Evolutionary conservation across 2,888 invertebrate species (phyloP).

Genomic region (Archaeoteleia sp.): DNA sequence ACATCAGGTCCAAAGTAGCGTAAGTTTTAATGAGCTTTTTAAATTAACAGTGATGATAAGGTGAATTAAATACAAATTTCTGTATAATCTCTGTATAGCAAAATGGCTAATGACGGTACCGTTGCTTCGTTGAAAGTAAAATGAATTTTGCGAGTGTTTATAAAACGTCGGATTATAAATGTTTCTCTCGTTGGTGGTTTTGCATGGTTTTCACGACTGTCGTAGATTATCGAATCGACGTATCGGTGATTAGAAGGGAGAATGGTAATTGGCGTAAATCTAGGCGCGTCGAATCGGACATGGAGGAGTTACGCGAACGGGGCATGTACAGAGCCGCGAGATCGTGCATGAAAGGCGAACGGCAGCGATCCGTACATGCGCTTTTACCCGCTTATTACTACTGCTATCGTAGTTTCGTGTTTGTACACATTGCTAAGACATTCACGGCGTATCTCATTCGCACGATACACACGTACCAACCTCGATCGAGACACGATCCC

Average conservation of each 20-base stretch:
- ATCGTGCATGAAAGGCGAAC: conserved; percentile 28
- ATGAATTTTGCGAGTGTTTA: no score
- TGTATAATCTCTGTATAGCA: no score
- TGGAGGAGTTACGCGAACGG: conserved; percentile 20
- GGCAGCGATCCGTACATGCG: conserved; percentile 30
- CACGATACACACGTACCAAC: conserved; percentile 21
- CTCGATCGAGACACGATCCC: no score
- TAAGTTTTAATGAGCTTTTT: no score
- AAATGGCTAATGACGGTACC: no score
- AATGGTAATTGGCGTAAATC: conserved; percentile 31
- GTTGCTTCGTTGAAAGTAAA: no score
- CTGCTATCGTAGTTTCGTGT: conserved; percentile 35
- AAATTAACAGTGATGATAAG: no score
- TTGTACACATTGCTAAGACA: conserved; percentile 26
- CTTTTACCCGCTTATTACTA: conserved; percentile 40
- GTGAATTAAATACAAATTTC: no score
- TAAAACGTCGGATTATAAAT: no score
- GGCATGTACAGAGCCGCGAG: conserved; percentile 12
- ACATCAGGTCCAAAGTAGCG: no score
- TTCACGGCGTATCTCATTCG: conserved; percentile 33
- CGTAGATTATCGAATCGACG: conserved; percentile 28
- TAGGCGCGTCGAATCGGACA: conserved; percentile 30
- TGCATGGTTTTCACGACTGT: conserved; percentile 15
- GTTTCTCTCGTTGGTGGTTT: no score
- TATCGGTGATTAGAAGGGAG: conserved; percentile 22